phyloP scores from a whole-genome alignment of 1,140 invertebrate genomes.

The Myzus persicae region DNA sequence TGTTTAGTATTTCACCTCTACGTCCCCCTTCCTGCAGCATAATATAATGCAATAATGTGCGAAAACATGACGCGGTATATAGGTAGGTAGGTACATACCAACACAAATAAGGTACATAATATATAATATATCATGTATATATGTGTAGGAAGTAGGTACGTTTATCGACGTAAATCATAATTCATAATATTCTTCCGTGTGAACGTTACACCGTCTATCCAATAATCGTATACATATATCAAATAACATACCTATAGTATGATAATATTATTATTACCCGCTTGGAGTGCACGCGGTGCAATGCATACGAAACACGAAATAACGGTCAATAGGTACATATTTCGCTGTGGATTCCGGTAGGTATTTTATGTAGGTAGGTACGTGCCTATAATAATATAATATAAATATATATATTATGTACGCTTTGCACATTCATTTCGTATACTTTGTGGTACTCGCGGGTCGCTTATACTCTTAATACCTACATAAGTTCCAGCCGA shows the following conservation, averaged over 20 bases:
- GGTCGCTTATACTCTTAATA: background rate
- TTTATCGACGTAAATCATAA: background rate
- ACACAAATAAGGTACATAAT: background rate
- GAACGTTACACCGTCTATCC: background rate
- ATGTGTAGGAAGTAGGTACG: background rate
- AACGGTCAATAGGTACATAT: conserved; percentile 5
- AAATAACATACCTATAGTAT: background rate
- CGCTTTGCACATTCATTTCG: background rate
- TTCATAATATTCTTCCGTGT: conserved; percentile 10
- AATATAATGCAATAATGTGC: background rate
- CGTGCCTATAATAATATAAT: background rate
- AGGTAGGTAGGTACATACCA: background rate
- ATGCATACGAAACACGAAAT: conserved; percentile 15
- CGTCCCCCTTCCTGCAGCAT: background rate
- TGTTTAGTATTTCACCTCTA: background rate
- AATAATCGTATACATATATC: background rate
- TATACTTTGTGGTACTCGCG: background rate
- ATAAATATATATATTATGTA: background rate
- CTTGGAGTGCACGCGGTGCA: background rate
- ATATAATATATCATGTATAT: background rate
- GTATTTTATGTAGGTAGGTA: background rate
- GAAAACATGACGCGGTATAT: background rate
- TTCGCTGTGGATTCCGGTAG: background rate
- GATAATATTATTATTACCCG: conserved; percentile 5
- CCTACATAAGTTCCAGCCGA: too few relatives aligned